Percentiles rank a stretch among this genome's conserved stretches.
Evolutionary conservation across 1,140 invertebrate species (phyloP).

Genomic region (Trissolcus basalis): DNA sequence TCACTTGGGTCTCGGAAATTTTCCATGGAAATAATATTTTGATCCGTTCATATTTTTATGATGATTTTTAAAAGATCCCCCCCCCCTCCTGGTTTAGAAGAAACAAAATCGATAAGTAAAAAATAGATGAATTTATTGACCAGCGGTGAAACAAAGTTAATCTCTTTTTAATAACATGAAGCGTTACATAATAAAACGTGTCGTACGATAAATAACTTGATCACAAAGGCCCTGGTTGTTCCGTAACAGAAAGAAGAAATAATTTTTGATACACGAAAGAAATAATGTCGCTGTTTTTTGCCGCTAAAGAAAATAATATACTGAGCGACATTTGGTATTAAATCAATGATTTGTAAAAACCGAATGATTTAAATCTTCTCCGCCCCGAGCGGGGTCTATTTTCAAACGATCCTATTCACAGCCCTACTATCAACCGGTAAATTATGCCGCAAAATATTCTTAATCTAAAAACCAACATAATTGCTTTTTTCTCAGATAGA

Average conservation of each 20-base stretch:
- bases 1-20: too few species aligned
- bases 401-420: constrained; percentile 52
- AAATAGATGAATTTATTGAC: too few species aligned
- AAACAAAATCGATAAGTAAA: too few species aligned
- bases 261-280: constrained; percentile 35
- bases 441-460: constrained; percentile 53
- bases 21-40: too few species aligned
- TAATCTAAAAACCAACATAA: constrained; percentile 49
- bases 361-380: constrained; percentile 51
- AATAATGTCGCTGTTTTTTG: constrained; percentile 42
- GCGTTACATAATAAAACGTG: constrained; percentile 12
- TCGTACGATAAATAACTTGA: constrained; percentile 20
- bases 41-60: too few species aligned
- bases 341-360: constrained; percentile 53
- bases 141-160: neutral
- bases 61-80: too few species aligned
- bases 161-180: constrained; percentile 12
- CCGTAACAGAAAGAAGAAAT: constrained; percentile 16
- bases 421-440: constrained; percentile 35
- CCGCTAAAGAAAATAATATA: constrained; percentile 35
- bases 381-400: constrained; percentile 35
- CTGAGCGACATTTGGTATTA: constrained; percentile 36
- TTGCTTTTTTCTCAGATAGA: constrained; percentile 45
- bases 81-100: too few species aligned
- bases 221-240: constrained; percentile 25